Evolutionary conservation across 2,797 vertebrate genomes (phyloP).

Genomic region (Passerculus sandwichensis): DNA sequence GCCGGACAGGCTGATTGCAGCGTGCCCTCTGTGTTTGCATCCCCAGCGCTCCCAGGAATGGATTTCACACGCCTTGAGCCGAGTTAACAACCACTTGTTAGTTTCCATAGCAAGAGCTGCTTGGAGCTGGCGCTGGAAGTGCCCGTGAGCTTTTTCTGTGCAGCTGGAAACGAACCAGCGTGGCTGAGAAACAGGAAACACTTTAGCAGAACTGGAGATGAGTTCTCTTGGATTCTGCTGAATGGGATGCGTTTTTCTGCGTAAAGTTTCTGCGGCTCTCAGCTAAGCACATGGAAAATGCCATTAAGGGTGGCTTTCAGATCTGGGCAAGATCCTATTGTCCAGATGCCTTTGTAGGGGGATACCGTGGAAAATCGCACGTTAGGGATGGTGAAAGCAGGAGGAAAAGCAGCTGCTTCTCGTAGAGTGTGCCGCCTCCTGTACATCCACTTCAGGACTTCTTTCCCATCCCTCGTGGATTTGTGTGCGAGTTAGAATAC

Average conservation of each 20-base stretch:
- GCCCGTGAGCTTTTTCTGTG: neutral
- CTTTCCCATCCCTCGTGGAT: neutral
- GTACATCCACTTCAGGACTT: neutral
- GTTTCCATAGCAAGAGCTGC: slow-evolving; percentile 7
- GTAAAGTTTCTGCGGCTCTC: neutral
- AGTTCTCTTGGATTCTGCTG: neutral
- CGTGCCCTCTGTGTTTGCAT: neutral
- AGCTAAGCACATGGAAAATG: neutral
- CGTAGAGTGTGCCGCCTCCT: neutral
- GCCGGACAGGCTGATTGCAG: neutral
- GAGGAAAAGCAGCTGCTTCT: neutral
- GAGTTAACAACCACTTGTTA: neutral
- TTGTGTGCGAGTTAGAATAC: neutral
- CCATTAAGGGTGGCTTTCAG: neutral
- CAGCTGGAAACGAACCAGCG: neutral
- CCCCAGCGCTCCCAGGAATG: neutral
- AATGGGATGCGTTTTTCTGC: neutral
- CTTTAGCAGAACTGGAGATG: neutral
- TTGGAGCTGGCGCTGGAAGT: neutral
- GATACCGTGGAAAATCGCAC: neutral
- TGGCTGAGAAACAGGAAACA: neutral
- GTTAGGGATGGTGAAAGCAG: neutral
- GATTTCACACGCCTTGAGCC: slow-evolving; percentile 3
- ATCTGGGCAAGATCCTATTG: neutral
- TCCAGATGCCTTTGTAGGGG: neutral